A percentile compares a stretch with the other conserved stretches of the same genome.
These are phyloP conservation scores for Cygnus olor DNA, from an alignment of 2,797 vertebrate genomes.

Conservation along the genomic window DNA sequence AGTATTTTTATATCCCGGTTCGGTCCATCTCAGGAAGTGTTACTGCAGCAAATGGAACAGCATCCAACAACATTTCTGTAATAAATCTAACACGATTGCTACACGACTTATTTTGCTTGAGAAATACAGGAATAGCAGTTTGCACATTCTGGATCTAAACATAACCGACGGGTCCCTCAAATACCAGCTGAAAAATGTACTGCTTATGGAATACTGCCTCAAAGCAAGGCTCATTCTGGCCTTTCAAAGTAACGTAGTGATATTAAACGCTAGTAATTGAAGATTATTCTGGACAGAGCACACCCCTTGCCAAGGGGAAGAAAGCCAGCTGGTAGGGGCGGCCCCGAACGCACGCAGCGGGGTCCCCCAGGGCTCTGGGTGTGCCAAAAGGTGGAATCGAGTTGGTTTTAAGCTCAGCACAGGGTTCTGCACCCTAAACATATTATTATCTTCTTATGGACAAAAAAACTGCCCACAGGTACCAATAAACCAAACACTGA, in stretches of 20 bases:
- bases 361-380: not conserved
- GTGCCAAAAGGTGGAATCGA: not conserved
- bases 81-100: not conserved
- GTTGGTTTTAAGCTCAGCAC: not conserved
- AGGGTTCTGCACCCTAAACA: not conserved
- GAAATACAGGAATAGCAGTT: not conserved
- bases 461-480: not conserved
- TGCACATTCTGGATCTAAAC: not conserved
- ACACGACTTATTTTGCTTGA: not conserved
- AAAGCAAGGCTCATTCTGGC: not conserved
- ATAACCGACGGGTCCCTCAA: not conserved
- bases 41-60: not conserved
- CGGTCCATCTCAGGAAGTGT: not conserved
- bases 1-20: not conserved
- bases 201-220: not conserved
- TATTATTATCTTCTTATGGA: not conserved
- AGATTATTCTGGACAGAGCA: not conserved
- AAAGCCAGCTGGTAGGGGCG: not conserved
- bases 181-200: not conserved
- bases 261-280: too few species aligned
- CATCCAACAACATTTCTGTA: accelerated
- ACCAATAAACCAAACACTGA: too few species aligned
- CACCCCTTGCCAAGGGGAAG: not conserved
- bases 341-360: not conserved
- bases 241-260: not conserved